Evolutionary conservation across 1,140 invertebrate species (phyloP), one percentile per base, ranked within the genome.

Genomic region (Trichonephila inaurata): DNA sequence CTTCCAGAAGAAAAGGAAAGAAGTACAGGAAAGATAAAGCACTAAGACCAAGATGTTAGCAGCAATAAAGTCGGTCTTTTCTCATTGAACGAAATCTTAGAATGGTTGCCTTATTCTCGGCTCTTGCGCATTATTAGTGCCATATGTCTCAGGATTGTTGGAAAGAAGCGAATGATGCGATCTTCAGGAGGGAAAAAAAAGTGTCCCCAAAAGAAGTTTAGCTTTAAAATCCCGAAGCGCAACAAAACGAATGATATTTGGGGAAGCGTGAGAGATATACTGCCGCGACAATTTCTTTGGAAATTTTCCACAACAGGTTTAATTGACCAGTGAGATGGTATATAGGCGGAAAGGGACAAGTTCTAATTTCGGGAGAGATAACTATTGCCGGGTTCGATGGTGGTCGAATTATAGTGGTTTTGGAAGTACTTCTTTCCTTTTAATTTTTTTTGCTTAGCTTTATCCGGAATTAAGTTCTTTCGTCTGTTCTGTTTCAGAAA

Each of bases 21-120:
- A 87, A 86, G 83, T 77, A n/a, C 61, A 60, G 64, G 82, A 66
- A 92, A 92, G 91, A 92, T 92, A 92, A 92, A 92, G 91, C 83
- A 92, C 91, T 92, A 92, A 92, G 82, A 92, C 82, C 91, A 87
- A 87, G 91, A 92, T 92, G 91, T 92, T 92, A 92, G 91, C 91
- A 86, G 91, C 91, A 92, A 92, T 92, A 92, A 92, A 92, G 62
- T 92, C 62, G 82, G 40, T 87, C 91, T 92, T 92, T 92, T 92
- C 91, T 92, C 91, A 92, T 92, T 92, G 91, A 72, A 44, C 7
- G 62, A 87, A 87, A 92, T 92, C 91, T 86, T 58, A 33, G 91
- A 92, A 92, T 87, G 66, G 91, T 69, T 69, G 82, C 90, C 90
- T 92, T 92, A 92, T 92, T 92, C 72, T 92, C 91, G 64, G 91